phyloP scores from a whole-genome alignment of 2,113 vertebrate species.

The Candoia aspera region DNA sequence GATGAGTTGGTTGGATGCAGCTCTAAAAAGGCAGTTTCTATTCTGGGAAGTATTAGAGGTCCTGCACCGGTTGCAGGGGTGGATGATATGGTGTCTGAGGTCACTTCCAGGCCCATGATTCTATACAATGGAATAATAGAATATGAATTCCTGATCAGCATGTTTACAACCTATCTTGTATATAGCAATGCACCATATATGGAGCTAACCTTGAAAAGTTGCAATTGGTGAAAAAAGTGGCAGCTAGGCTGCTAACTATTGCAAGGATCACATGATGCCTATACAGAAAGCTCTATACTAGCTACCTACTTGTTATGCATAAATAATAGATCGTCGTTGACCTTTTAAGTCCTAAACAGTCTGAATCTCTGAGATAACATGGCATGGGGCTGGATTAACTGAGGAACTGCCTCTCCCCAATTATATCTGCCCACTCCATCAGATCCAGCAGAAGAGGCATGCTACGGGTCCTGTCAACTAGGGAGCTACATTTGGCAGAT shows the following conservation, averaged over 20 bases:
- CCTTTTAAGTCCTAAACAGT: too few species aligned
- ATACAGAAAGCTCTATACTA: background rate
- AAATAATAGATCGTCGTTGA: background rate
- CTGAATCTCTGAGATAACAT: too few species aligned
- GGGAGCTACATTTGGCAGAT: too few species aligned
- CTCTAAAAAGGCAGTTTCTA: background rate
- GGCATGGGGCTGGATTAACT: too few species aligned
- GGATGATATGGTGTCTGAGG: background rate
- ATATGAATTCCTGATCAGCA: background rate
- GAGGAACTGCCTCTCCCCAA: too few species aligned
- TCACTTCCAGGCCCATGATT: background rate
- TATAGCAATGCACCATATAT: background rate
- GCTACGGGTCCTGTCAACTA: too few species aligned
- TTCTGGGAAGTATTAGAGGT: background rate
- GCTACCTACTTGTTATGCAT: background rate
- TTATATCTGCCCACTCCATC: too few species aligned
- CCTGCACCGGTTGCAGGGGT: background rate
- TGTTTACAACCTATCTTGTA: background rate
- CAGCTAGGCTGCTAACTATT: background rate
- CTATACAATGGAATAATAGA: background rate
- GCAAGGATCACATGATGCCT: background rate
- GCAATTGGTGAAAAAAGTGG: background rate
- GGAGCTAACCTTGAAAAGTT: background rate
- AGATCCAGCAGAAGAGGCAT: too few species aligned
- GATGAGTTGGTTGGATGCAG: background rate